Conservation (phyloP, 2,113 vertebrate species). For the Campylomormyrus tamandua region DNA sequence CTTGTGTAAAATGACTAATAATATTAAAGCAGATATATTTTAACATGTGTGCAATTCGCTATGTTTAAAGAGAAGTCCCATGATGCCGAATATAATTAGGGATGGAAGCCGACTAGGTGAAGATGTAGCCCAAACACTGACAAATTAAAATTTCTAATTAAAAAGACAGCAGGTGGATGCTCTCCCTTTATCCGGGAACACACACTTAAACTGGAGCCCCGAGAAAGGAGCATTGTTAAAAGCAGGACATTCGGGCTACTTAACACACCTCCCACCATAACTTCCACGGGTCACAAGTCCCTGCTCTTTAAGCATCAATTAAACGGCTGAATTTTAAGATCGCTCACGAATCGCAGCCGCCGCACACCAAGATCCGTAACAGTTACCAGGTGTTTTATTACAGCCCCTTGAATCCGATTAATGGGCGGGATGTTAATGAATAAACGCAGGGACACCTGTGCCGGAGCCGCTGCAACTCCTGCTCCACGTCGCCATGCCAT, state of each 20-base stretch:
- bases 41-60: neutral
- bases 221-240: neutral
- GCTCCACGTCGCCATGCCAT: neutral
- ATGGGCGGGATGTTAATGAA: conserved; percentile 5
- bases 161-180: neutral
- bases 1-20: neutral
- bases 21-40: neutral
- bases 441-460: conserved; percentile 2
- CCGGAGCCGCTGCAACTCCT: neutral
- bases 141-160: neutral
- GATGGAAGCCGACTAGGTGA: neutral
- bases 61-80: neutral
- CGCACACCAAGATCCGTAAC: neutral
- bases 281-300: neutral
- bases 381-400: conserved; percentile 8
- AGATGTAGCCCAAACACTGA: neutral
- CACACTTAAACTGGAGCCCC: neutral
- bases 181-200: neutral
- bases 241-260: neutral
- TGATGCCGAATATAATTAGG: neutral
- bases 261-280: neutral
- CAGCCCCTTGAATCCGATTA: conserved; percentile 13
- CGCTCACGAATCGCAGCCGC: neutral
- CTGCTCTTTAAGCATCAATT: neutral
- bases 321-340: neutral